Evolutionary conservation across 2,797 vertebrate species (phyloP), one percentile per base, ranked within the genome.

Genomic region (Alauda arvensis): DNA sequence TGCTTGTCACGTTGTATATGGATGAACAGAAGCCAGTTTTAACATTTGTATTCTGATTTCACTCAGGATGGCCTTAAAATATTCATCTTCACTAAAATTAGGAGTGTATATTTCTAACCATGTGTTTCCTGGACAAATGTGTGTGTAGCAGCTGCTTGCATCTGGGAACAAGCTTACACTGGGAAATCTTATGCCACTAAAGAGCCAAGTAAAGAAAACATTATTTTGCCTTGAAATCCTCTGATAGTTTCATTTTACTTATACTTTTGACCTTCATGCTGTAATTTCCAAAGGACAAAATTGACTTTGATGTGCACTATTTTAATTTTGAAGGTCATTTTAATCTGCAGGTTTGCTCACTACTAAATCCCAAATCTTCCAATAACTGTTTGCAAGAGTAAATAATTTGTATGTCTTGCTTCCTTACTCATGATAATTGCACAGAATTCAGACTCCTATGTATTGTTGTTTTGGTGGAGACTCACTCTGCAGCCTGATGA

Each of bases 1-100:
- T 72, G 77, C 77, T 69, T 88, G 76, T 91, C 86, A 80, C 37
- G 1, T 87, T 76, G 68, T 89, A 31, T 70, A 42, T 29, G 29
- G 31, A 61, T 87, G 81, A 92, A 83, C 34, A 81, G 77, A 93
- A 90, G 60, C 48, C 61, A 88, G 63, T 87, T 90, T 72, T 88
- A 88, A 84, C 46, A 76, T 91, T 92, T 87, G 63, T 85, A 85
- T 92, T 93, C 79, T 40, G 56, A 85, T 87, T 95, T 92, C 79
- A 55, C 60, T 83, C 74, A 85, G 69, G 71, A 83, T 88, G 59
- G 34, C 75, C 83, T 92, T 88, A 94, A 94, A 93, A 90, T 94
- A 94, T 39, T 94, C 17, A 78, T 94, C 74, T 76, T 81, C 18
- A 31, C 90, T 90, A 92, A 92, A 93, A 92, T 92, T 85, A 93